Conservation (phyloP, 2,888 invertebrate genomes). For the Callinectes sapidus region DNA sequence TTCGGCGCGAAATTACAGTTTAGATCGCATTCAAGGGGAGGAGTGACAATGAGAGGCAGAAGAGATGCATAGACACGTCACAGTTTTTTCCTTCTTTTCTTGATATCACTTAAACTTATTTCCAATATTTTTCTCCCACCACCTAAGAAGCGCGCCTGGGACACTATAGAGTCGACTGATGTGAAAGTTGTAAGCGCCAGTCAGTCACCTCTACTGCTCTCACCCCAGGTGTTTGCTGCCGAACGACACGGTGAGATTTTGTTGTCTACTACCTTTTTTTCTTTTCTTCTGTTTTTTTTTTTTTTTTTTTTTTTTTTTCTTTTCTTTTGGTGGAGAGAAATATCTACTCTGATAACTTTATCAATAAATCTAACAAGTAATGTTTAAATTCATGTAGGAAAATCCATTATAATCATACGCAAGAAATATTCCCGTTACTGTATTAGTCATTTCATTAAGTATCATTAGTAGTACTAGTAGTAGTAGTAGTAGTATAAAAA, state of each 20-base stretch:
- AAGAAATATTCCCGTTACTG: neutral
- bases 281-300: neutral
- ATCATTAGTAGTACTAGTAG: neutral
- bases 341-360: too few species aligned
- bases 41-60: neutral
- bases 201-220: neutral
- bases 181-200: slow-evolving; percentile 21
- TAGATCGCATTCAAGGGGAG: slow-evolving; percentile 37
- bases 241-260: neutral
- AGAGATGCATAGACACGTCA: neutral
- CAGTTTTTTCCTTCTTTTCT: neutral
- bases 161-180: neutral
- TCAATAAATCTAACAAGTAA: too few species aligned
- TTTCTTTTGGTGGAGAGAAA: too few species aligned
- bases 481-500: too few species aligned
- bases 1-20: slow-evolving; percentile 46
- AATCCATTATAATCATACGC: neutral
- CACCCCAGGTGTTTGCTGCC: neutral
- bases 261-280: neutral
- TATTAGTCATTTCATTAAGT: neutral
- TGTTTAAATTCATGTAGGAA: neutral
- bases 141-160: neutral
- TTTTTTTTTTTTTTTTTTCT: too few species aligned
- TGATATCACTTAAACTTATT: neutral
- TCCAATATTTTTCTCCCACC: neutral